Base-by-base conservation (phyloP, 2,888 invertebrate species). In the Troilus luridus region DNA sequence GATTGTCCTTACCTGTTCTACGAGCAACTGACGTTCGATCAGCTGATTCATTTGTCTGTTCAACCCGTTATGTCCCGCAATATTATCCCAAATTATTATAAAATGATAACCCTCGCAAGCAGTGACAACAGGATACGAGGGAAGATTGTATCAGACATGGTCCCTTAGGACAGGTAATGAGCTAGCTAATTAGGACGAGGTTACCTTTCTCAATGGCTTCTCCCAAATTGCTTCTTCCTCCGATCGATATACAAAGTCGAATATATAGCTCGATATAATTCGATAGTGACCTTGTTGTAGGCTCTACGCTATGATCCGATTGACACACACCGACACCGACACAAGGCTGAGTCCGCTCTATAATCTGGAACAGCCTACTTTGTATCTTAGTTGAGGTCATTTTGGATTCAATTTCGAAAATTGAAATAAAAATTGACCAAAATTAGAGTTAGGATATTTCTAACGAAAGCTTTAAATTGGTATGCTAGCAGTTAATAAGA, bases 121-220 rank as follows among this genome's bases (percentile, higher is more conserved):
- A 72, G 11, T 11, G n/a, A 17, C 8, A 41, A 10, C 8, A 77
- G 27, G 72, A 67, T 77, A 77, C 27, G 72, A 77, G 72, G 41
- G 17, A 41, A 8, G 72, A 41, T 67, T 67, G 67, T 12, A 67
- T 67, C 27, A 67, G 67, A 11, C 7, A 67, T 14, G 24, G 5
- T 24, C 64, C 64, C 27, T 8, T 6, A 7, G 7, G 24, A 0
- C 41, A 77, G 19, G 41, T 67, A 67, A 67, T 24, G 24, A 67
- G 12, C 17, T 8, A 41, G 41, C 9, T 77, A 77, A 77, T 77
- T 77, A 77, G 72, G 72, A 8, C 72, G 41, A 77, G 72, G 72
- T 77, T 77, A 77, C 72, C 72, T 77, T 27, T 77, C 72, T 77
- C 72, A 77, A 77, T 77, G 9, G 72, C 41, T 77, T 0, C 41